Evolutionary conservation across 2,888 invertebrate genomes (phyloP).

Genomic region (Acleris literana): DNA sequence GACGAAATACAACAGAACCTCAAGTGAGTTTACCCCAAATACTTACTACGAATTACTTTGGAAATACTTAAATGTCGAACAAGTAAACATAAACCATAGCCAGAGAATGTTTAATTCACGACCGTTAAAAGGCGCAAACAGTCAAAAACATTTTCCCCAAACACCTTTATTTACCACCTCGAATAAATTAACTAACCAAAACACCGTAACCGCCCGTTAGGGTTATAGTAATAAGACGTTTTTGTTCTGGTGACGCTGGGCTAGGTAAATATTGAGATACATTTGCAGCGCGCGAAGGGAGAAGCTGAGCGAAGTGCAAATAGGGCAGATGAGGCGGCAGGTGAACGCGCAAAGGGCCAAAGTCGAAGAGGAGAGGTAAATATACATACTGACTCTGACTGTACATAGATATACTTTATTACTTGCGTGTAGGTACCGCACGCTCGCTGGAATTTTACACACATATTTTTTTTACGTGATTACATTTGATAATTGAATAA

Average conservation of each 20-base stretch:
- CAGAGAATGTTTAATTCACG: neutral
- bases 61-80: too few species aligned
- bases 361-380: slow-evolving; percentile 92
- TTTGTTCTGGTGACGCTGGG: neutral
- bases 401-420: slow-evolving; percentile 1
- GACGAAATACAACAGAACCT: slow-evolving; percentile 93
- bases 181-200: neutral
- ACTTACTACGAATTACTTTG: neutral
- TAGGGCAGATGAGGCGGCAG: slow-evolving; percentile 91
- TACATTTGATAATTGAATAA: too few species aligned
- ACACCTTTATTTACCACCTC: slow-evolving; percentile 18
- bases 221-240: neutral
- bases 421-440: too few species aligned
- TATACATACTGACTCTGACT: slow-evolving; percentile 37
- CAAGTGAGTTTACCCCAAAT: slow-evolving; percentile 83
- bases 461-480: neutral
- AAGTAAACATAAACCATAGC: too few species aligned
- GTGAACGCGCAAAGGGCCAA: slow-evolving; percentile 91
- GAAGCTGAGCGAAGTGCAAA: slow-evolving; percentile 90
- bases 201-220: slow-evolving; percentile 1
- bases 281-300: slow-evolving; percentile 84
- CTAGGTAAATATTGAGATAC: slow-evolving; percentile 23
- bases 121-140: slow-evolving; percentile 16
- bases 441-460: too few species aligned
- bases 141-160: slow-evolving; percentile 8